Evolutionary conservation across 1,140 invertebrate genomes (phyloP), one percentile per base, ranked within the genome.

Genomic region (Aphidius gifuensis): DNA sequence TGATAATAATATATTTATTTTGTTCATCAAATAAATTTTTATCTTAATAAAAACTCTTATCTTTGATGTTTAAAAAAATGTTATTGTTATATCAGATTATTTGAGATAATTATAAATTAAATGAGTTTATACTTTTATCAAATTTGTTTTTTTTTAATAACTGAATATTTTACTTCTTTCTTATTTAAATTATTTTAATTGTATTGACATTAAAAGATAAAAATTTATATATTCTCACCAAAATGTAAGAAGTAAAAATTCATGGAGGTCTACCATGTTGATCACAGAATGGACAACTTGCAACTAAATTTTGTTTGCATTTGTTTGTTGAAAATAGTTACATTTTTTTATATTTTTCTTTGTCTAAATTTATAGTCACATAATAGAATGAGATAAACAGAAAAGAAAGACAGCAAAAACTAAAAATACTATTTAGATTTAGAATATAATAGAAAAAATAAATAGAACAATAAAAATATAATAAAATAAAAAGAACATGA

Each of bases 211-310:
- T 16, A 16, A 16, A 16, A 16, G 1, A 16, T 16, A 16, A 16
- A 16, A 16, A 16, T 16, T 16, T 16, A 16, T 16, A 16, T 16
- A 16, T 16, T 49, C 67, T 67, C 48, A 71, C 68, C 66, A 68
- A 50, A 68, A 69, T 3, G 65, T 66, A 16, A 71, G 64, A 5
- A 62, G 44, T 39, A 68, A n/a, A 60, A 69, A 69, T 57, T 71
- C 70, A 61, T 69, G 58, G 51, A 68, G 62, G 40, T 71, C 70
- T 44, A 69, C 65, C 68, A 71, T 71, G 66, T 58, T 68, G 40
- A 43, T 55, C 48, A 47, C 5, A 23, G 44, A 23, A 58, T 66
- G 58, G 60, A 32, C 57, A 54, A 42, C 61, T 54, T 59, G 49
- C 61, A 60, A 69, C 70, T 71, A 62, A 69, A 59, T 64, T 53